Base-by-base conservation (phyloP, 2,888 invertebrate genomes). In the Heliconius ethilla region DNA sequence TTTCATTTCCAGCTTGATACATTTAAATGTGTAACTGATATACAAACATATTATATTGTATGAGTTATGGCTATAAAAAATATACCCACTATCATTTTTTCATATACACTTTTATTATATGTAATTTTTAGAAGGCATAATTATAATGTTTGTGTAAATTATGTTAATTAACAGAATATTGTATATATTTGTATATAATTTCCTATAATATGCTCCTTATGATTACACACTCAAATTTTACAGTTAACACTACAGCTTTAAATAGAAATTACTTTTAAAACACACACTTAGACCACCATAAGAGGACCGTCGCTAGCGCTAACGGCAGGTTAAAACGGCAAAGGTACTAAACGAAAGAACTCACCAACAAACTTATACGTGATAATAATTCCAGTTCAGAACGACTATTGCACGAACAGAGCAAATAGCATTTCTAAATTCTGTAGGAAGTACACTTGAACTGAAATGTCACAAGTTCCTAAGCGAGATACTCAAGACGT, bases 401-500 rank as follows among this genome's bases (percentile, higher is more conserved):
- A 80, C 77, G 77, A 78, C 66, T 45, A 70, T 70, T 70, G 29
- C 40, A 70, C 67, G 73, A 79, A 79, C 74, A 81, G 74, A 80
- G 79, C 78, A 81, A 78, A 81, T 78, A 78, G 70, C 79, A 77
- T 77, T 77, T 77, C 81, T 81, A 79, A 81, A 81, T 78, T 73
- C 81, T 76, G 79, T 66, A 70, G 76, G 78, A 79, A 79, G 80
- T 77, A 76, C 76, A 75, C 80, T 81, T 78, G 76, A 81, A 78
- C 74, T 81, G 76, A 79, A 78, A 76, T 81, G 77, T 79, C 79
- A 76, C 79, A 73, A 77, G 72, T 77, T 72, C 77, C 76, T 70
- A 78, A 80, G 78, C 78, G 78, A 70, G 76, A 78, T 76, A 67
- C 76, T 78, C 70, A 72, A 78, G 78, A 66, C 70, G 66, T 78